Evolutionary conservation across 2,113 vertebrate genomes (phyloP).

Genomic region (Mastomys coucha): DNA sequence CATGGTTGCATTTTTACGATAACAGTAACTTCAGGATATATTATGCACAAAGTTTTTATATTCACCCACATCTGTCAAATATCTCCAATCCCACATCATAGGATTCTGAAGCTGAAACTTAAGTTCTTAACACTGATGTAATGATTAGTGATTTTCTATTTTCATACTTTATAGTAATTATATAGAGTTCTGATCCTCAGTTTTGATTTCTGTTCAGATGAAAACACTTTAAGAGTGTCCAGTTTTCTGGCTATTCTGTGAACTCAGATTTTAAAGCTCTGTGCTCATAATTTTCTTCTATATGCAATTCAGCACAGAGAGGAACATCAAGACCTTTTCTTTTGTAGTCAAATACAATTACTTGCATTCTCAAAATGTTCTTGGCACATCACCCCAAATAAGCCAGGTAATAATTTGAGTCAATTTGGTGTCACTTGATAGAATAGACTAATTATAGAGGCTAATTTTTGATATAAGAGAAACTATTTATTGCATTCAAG

Average conservation of each 20-base stretch:
- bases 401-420: slow-evolving; percentile 62
- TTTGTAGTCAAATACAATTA: slow-evolving; percentile 31
- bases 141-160: neutral
- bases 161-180: neutral
- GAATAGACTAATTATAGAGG: slow-evolving; percentile 55
- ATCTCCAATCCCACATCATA: neutral
- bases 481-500: slow-evolving; percentile 13
- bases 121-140: neutral
- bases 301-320: neutral
- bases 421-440: slow-evolving; percentile 37
- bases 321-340: neutral
- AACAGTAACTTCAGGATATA: neutral
- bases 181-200: neutral
- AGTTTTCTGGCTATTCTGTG: neutral
- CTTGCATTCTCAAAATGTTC: slow-evolving; percentile 47
- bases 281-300: neutral
- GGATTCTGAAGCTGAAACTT: neutral
- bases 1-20: neutral
- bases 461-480: slow-evolving; percentile 49
- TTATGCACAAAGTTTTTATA: neutral
- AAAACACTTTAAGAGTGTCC: neutral
- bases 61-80: neutral
- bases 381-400: slow-evolving; percentile 54
- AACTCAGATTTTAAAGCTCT: slow-evolving; percentile 5
- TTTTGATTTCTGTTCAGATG: neutral